Evolutionary conservation across 2,797 vertebrate species (phyloP), one percentile per base, ranked within the genome.

Genomic region (Hyperoplus immaculatus): DNA sequence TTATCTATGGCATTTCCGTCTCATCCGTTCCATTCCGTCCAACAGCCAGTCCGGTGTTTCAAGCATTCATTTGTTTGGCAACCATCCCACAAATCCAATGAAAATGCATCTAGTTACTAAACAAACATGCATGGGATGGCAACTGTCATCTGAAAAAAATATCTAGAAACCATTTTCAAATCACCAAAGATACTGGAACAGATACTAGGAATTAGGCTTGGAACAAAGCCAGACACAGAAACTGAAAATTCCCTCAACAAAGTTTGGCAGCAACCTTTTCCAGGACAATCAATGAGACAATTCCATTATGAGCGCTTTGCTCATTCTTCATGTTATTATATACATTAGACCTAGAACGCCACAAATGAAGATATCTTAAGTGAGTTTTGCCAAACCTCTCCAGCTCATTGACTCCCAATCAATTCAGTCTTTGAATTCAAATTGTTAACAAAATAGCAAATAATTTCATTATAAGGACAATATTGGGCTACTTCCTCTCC

Each of bases 11-110:
- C 90, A 90, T 92, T 76, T 83, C 74, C 57, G 75, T 90, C 86
- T 29, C 92, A 91, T 93, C 66, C 16, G 62, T 73, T 84, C 69
- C 81, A 88, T 92, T 82, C 69, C 90, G 85, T 85, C 92, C 85
- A 70, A 79, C 78, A 73, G 84, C 85, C 80, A 79, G 87, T 88
- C 83, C 79, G 72, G 70, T 81, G 62, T 89, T 84, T 83, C 76
- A 80, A 71, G 75, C 76, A 21, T 81, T 85, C 81, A 86, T 91
- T 77, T 29, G 54, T 41, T 61, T 72, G 68, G 72, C 54, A n/a
- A 61, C 1, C 13, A 42, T 1, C 41, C 64, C 47, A 50, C 15
- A 67, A 66, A 61, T 69, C 58, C 57, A 55, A 66, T 13, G 2
- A 71, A 50, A 69, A 64, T 51, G 61, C 56, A 77, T 72, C 7